Conservation (phyloP, 2,888 invertebrate genomes). For the Nomada lathburiana region DNA sequence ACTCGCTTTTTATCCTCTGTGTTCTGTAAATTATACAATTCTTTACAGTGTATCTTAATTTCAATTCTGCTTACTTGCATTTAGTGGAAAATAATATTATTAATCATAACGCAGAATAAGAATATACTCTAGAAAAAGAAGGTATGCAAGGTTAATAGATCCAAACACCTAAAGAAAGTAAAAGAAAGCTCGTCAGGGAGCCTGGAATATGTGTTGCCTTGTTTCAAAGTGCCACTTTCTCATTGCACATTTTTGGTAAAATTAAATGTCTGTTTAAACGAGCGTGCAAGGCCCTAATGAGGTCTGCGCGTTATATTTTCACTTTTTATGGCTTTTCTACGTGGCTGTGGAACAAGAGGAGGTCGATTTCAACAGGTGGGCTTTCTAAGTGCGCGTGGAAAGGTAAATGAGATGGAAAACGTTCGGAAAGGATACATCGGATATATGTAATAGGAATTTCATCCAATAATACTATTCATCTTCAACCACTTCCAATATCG, state of each 20-base stretch:
- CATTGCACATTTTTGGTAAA: constrained; percentile 10
- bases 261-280: constrained; percentile 13
- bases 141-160: not conserved
- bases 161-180: not conserved
- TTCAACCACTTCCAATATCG: not conserved
- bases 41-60: not conserved
- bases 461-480: not conserved
- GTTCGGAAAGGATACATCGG: constrained; percentile 17
- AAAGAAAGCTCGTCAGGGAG: not conserved
- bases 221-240: not conserved
- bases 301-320: constrained; percentile 28
- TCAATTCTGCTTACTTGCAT: too few species aligned
- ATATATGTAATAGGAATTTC: not conserved
- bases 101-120: too few species aligned
- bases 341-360: constrained; percentile 25
- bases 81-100: too few species aligned
- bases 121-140: not conserved
- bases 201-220: not conserved
- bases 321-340: constrained; percentile 52
- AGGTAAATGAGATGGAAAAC: constrained; percentile 47
- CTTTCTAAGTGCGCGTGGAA: constrained; percentile 40
- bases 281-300: constrained; percentile 29
- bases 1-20: not conserved
- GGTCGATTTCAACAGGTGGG: constrained; percentile 60
- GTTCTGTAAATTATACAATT: too few species aligned